These are phyloP conservation scores for Gymnarchus niloticus DNA, from an alignment of 2,113 vertebrate genomes.

Conservation along the genomic window DNA sequence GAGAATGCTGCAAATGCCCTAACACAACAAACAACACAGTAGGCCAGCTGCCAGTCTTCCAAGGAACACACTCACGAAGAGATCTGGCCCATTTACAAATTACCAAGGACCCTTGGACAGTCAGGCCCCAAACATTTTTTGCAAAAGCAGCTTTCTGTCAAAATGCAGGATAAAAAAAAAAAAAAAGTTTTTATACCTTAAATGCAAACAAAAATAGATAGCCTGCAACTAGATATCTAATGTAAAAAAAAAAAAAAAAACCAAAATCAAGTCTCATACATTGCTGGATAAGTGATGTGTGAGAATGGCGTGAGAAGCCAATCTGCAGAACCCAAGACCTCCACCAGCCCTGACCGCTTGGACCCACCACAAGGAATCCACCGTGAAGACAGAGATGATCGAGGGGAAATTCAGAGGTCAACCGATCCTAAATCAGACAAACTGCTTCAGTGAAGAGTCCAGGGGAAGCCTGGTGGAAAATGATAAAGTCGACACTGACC, in stretches of 20 bases:
- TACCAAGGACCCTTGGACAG: too few species aligned
- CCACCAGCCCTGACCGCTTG: background rate
- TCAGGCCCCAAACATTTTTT: too few species aligned
- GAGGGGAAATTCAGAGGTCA: too few species aligned
- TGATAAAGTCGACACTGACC: constrained; percentile 38
- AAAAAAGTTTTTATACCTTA: background rate
- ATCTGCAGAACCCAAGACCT: too few species aligned
- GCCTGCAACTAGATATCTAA: background rate
- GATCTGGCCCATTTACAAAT: too few species aligned
- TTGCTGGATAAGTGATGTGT: background rate
- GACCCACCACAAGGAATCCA: background rate
- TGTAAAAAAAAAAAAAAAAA: background rate
- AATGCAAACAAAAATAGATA: too few species aligned
- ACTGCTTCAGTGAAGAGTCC: too few species aligned
- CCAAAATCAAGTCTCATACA: background rate
- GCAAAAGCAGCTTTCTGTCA: too few species aligned
- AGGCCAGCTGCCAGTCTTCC: background rate
- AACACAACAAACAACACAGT: background rate
- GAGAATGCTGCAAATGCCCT: background rate
- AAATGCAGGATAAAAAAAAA: too few species aligned
- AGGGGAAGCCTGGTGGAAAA: background rate
- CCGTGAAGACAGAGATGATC: background rate
- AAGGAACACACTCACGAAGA: background rate
- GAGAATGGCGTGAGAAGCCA: background rate
- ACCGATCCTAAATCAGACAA: background rate